phyloP scores from a whole-genome alignment of 2,888 invertebrate species.

The Epistrophe eligans region DNA sequence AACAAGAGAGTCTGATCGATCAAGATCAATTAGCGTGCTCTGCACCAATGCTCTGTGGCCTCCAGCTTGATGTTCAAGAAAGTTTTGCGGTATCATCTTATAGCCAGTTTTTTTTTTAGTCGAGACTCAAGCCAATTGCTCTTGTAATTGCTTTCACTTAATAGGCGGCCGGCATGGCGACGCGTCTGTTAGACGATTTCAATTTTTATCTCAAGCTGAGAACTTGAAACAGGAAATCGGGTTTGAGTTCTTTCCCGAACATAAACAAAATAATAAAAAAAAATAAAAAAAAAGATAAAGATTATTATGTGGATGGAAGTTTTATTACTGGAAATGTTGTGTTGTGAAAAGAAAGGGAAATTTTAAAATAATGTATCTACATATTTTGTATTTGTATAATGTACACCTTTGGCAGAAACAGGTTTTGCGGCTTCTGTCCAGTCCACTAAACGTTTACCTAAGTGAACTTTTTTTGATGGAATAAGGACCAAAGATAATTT shows the following conservation, averaged over 20 bases:
- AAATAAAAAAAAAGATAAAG: conserved; percentile 12
- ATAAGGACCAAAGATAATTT: too few relatives aligned
- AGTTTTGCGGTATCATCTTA: conserved; percentile 57
- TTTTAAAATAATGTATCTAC: neutral
- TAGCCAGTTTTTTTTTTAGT: conserved; percentile 25
- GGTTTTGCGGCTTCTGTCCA: neutral
- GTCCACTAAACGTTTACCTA: too few relatives aligned
- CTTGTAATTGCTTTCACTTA: conserved; percentile 73
- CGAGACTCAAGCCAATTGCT: conserved; percentile 54
- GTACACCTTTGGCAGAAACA: neutral
- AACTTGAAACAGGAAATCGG: conserved; percentile 65
- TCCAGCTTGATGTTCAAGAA: conserved; percentile 58
- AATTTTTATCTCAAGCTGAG: conserved; percentile 58
- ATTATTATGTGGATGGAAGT: conserved; percentile 12
- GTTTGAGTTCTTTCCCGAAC: conserved; percentile 25
- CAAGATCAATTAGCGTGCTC: conserved; percentile 73
- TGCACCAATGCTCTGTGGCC: conserved; percentile 48
- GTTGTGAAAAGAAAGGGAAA: conserved; percentile 25
- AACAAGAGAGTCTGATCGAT: conserved; percentile 59
- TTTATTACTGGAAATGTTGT: conserved; percentile 19
- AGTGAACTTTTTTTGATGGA: too few relatives aligned
- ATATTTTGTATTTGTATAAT: too few relatives aligned
- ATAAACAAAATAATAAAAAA: conserved; percentile 8
- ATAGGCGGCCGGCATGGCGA: conserved; percentile 48
- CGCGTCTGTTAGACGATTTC: conserved; percentile 45